phyloP scores from a whole-genome alignment of 1,140 invertebrate genomes.

The Bombus impatiens region DNA sequence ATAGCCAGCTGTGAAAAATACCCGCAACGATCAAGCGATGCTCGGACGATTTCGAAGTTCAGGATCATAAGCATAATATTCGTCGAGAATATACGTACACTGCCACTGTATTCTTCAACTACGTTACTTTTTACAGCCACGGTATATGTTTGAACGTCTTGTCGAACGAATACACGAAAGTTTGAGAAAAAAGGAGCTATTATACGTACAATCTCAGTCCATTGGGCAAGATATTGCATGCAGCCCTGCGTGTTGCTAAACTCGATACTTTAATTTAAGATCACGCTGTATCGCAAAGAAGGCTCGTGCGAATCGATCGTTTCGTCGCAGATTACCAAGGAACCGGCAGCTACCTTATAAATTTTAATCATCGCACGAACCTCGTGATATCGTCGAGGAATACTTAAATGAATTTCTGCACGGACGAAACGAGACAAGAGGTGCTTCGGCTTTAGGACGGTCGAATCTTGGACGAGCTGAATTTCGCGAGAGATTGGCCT shows the following conservation, averaged over 20 bases:
- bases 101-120: too few relatives aligned
- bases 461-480: background rate
- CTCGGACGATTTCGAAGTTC: too few relatives aligned
- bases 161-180: too few relatives aligned
- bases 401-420: constrained; percentile 17
- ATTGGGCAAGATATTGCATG: background rate
- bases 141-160: too few relatives aligned
- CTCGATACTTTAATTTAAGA: background rate
- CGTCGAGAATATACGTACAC: too few relatives aligned
- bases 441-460: background rate
- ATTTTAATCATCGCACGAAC: constrained; percentile 10
- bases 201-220: background rate
- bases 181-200: background rate
- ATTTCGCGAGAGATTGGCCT: background rate
- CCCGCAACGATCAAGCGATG: too few relatives aligned
- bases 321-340: background rate
- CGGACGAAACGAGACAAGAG: constrained; percentile 10
- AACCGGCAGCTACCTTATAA: constrained; percentile 7
- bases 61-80: too few relatives aligned
- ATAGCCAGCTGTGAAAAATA: too few relatives aligned
- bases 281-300: background rate
- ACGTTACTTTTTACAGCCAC: too few relatives aligned
- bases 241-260: background rate
- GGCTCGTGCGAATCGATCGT: constrained; percentile 12
- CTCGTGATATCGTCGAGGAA: background rate